Percentiles rank a stretch among this genome's conserved stretches.
These are phyloP conservation scores for Columba janthina DNA, from an alignment of 2,113 vertebrate species.

Conservation along the genomic window DNA sequence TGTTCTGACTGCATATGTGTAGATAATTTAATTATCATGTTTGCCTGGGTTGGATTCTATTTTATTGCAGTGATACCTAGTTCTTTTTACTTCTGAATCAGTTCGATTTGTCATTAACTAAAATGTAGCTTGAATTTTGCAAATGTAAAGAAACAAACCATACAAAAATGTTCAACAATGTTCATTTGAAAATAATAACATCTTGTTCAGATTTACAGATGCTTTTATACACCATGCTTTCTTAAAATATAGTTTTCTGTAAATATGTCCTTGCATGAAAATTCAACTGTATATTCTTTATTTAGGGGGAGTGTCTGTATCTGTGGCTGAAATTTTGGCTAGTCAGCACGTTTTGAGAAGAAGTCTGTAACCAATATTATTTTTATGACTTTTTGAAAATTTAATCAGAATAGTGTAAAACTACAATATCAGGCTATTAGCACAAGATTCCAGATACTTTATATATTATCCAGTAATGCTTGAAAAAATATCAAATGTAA, in stretches of 20 bases:
- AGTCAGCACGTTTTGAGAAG: neutral
- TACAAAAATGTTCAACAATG: neutral
- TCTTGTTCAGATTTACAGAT: neutral
- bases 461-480: neutral
- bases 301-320: neutral
- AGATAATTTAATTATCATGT: neutral
- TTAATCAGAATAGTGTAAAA: neutral
- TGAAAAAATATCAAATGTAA: neutral
- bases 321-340: neutral
- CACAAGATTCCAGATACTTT: neutral
- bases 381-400: neutral
- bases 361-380: neutral
- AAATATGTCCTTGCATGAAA: neutral
- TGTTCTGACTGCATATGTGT: neutral
- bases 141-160: neutral
- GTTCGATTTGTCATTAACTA: neutral
- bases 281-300: neutral
- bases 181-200: neutral
- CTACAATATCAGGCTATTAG: neutral
- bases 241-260: neutral
- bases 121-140: neutral
- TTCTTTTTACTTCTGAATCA: neutral
- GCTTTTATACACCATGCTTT: neutral
- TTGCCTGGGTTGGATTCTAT: neutral
- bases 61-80: neutral